These are phyloP conservation scores for Lepetodrilus schrolli DNA, from an alignment of 2,888 invertebrate species.

Conservation along the genomic window DNA sequence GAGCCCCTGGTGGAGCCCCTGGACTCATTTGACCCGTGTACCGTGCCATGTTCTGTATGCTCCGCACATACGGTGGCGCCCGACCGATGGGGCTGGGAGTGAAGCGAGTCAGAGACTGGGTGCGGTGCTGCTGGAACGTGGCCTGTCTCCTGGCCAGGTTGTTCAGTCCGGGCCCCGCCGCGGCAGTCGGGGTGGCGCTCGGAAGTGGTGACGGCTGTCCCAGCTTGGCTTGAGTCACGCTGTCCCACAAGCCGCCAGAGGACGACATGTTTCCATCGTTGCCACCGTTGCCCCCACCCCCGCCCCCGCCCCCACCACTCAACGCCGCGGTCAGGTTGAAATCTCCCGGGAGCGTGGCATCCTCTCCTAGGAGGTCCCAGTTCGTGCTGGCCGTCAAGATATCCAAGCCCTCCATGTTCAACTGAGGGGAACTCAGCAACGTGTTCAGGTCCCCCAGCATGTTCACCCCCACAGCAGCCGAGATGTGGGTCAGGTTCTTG, in stretches of 20 bases:
- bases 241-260: constrained; percentile 32
- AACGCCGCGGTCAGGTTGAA: constrained; percentile 36
- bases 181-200: constrained; percentile 32
- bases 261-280: constrained; percentile 41
- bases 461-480: not conserved
- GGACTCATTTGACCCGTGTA: constrained; percentile 57
- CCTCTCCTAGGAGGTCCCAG: constrained; percentile 4
- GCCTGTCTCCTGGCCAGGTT: constrained; percentile 35
- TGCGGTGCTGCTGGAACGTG: constrained; percentile 40
- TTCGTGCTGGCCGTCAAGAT: constrained; percentile 10
- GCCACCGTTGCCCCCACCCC: too few species aligned
- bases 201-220: constrained; percentile 30
- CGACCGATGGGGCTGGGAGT: constrained; percentile 47
- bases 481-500: constrained; percentile 30
- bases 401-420: constrained; percentile 1
- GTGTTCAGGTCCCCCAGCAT: not conserved
- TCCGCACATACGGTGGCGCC: constrained; percentile 28
- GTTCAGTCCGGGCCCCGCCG: constrained; percentile 26
- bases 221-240: constrained; percentile 32
- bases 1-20: constrained; percentile 39
- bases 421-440: not conserved
- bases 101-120: constrained; percentile 52
- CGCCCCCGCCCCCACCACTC: constrained; percentile 48
- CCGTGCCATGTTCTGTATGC: constrained; percentile 35
- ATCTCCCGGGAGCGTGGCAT: not conserved